phyloP scores from a whole-genome alignment of 1,140 invertebrate species.

The Zelostemma sp. region DNA sequence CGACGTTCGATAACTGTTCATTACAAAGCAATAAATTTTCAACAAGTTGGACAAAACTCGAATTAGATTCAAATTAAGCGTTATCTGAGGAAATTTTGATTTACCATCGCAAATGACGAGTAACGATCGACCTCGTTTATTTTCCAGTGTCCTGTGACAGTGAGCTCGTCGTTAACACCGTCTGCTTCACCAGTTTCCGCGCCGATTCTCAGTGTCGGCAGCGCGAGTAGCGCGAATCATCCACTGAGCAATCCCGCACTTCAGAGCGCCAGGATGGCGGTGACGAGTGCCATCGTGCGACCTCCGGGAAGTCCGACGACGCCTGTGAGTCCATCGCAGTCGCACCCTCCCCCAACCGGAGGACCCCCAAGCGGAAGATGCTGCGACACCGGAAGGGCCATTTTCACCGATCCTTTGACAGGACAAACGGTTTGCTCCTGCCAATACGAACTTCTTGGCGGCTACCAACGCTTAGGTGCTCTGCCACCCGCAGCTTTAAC shows the following conservation, averaged over 20 bases:
- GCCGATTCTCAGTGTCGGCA: constrained; percentile 61
- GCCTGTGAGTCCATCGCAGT: constrained; percentile 68
- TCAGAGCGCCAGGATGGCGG: constrained; percentile 66
- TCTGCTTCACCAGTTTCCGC: constrained; percentile 72
- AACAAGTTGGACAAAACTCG: no score
- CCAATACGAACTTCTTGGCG: constrained; percentile 83
- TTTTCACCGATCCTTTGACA: constrained; percentile 92
- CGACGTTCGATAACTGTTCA: no score
- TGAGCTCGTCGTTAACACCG: constrained; percentile 73
- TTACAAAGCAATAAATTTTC: no score
- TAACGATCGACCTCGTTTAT: no score
- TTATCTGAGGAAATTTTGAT: no score
- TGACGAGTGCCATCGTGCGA: constrained; percentile 64
- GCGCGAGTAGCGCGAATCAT: constrained; percentile 65
- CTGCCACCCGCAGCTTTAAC: constrained; percentile 77
- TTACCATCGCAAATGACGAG: no score
- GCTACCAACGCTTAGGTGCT: constrained; percentile 83
- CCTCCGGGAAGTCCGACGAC: constrained; percentile 64
- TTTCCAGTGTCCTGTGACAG: constrained; percentile 69
- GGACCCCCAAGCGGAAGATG: constrained; percentile 76
- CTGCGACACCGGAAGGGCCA: constrained; percentile 91
- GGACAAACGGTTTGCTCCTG: constrained; percentile 94
- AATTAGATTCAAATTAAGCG: no score
- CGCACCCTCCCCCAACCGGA: constrained; percentile 70
- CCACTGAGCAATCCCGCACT: constrained; percentile 52